Base-by-base conservation (phyloP, 2,797 vertebrate species). In the Molossus alvarezi region DNA sequence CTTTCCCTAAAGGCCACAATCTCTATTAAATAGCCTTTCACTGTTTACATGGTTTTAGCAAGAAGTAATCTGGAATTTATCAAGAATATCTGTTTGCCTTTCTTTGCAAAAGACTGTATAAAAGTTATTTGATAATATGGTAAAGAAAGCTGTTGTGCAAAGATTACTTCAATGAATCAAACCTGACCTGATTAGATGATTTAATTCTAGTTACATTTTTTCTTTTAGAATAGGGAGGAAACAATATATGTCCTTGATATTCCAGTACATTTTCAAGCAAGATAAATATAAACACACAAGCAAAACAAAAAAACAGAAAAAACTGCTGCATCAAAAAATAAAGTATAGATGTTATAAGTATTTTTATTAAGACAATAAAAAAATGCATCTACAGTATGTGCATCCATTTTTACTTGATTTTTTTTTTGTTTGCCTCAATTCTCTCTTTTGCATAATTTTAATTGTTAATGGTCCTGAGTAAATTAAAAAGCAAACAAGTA, bases 51-150 rank as follows among this genome's bases (percentile, higher is more conserved):
- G 64, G 45, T 79, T 62, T 41, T 33, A 37, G 10, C 45, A 81
- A 90, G 23, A 20, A 64, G 13, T 62, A 67, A 41, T 3, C 51
- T 41, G 27, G 33, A 89, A n/a, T 86, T 37, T 81, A 90, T 89
- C 73, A 91, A 91, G 73, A 80, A 80, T n/a, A 86, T 48, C 29
- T 83, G 6, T 79, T 81, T 81, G 67, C 67, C 20, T 85, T 89
- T 96, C 53, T 88, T 53, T n/a, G 14, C 1, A 65, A 64, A n/a
- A 79, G 73, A 29, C 33, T 57, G 23, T 55, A 21, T 37, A 57
- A 87, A 80, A 71, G 27, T 57, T 33, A 4, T 94, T 81, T 93
- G 75, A n/a, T 58, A 23, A 14, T 72, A 37, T 2, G 51, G 33
- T 64, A 72, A 71, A 41, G 65, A 90, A 76, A 67, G 17, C 0